These are phyloP conservation scores for Deroptyus accipitrinus DNA, from an alignment of 2,113 vertebrate species.

Conservation along the genomic window DNA sequence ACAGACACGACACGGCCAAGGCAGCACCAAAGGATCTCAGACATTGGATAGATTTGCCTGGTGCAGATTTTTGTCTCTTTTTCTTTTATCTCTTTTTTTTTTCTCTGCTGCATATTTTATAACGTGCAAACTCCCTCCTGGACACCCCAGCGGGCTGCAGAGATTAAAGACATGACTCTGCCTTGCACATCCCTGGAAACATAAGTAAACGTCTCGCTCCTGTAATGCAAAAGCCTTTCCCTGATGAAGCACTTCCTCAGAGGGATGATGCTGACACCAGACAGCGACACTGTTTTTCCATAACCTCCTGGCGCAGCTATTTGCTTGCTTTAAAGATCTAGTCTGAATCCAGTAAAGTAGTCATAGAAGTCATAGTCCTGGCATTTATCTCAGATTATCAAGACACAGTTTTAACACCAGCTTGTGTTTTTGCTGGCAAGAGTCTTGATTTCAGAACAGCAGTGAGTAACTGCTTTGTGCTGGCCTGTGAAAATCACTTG, in stretches of 20 bases:
- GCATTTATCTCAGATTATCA: conserved; percentile 8
- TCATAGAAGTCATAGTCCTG: conserved; percentile 2
- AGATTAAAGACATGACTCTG: not conserved
- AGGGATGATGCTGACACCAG: not conserved
- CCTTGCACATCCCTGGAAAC: not conserved
- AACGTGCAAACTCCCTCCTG: not conserved
- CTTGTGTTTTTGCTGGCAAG: not conserved
- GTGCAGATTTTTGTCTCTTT: not conserved
- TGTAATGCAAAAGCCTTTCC: not conserved
- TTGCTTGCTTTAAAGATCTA: not conserved
- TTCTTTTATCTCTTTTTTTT: not conserved
- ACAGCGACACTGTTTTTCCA: not conserved
- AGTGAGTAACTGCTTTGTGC: not conserved
- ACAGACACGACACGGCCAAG: not conserved
- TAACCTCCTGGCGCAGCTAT: not conserved
- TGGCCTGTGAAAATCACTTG: not conserved
- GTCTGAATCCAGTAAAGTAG: not conserved
- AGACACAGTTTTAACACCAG: not conserved
- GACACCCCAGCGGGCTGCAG: not conserved
- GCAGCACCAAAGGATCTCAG: not conserved
- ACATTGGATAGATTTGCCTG: not conserved
- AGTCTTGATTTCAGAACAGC: not conserved
- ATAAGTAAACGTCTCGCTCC: rapidly evolving
- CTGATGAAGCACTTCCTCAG: not conserved
- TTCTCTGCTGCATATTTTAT: not conserved